Base-by-base conservation (phyloP, 2,113 vertebrate species). In the Ornithorhynchus anatinus region DNA sequence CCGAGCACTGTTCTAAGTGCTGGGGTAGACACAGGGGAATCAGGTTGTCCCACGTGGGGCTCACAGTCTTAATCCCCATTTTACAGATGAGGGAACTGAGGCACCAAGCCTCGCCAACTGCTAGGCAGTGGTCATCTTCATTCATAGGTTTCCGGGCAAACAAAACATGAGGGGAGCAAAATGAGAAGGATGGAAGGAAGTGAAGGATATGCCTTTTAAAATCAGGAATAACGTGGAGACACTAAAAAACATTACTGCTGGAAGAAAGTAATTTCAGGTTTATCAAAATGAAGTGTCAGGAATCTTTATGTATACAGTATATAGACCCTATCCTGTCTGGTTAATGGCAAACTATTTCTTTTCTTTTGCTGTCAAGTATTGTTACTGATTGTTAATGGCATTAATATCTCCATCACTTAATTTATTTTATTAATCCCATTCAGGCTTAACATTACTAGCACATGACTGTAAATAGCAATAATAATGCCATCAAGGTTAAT, bases 341-440 rank as follows among this genome's bases (percentile, higher is more conserved):
- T 78, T 86, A 82, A 80, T 44, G 59, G 76, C 69, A 78, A 57
- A 76, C 85, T 77, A 72, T 84, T 79, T 54, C 75, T 88, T 87
- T 88, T 76, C 73, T 73, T 70, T 20, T 0, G 43, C 68, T 86
- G 82, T 87, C 88, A 88, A 77, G 81, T 74, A 84, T 69, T 81
- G 79, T 81, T 84, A 89, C 74, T 77, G 77, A 75, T 73, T 70
- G 81, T 87, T 88, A 87, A 85, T 60, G 85, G 79, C 85, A 86
- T 86, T 84, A 87, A 89, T 89, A 91, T 89, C 84, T 87, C 82
- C 80, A 84, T 82, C 88, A 80, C 63, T 86, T 87, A 83, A 85
- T 87, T 90, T 89, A 84, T 86, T 90, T 88, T 86, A 89, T 92
- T 88, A 89, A 92, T 81, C 80, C 79, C 71, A 81, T 80, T 84